Base-by-base conservation (phyloP, 2,888 invertebrate species). In the Drosophila mimica region DNA sequence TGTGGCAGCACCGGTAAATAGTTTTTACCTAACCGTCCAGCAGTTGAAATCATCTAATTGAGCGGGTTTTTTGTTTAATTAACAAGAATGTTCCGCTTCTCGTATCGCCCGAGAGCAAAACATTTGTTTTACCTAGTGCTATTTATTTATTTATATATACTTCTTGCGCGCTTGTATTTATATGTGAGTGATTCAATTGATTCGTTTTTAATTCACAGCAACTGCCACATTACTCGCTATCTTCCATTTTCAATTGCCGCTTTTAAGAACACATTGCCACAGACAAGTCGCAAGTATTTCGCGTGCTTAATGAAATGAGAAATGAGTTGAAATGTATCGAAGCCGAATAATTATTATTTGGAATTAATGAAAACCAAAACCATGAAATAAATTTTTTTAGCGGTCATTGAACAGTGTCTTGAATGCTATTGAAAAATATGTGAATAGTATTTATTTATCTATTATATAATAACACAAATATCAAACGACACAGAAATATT, bases 251-350 rank as follows among this genome's bases (percentile, higher is more conserved):
- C 3, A 15, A 30, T 40, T 7, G 5, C 15, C 30, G 17, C 8
- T 25, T 20, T 36, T 62, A 57, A 34, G 31, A 31, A 68, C 43
- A 49, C 25, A 49, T 70, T 70, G 61, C 60, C 70, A 67, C 30
- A 40, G 64, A 61, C 20, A 64, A 54, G 34, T 40, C 33, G 43
- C 67, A 48, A 54, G 66, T 67, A 63, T 57, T 63, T 57, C 30
- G 34, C 43, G 59, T 70, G 81, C 56, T 74, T 61, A 88, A 88
- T 88, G 74, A 65, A 73, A 79, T 82, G 78, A 76, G 70, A 85
- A 83, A 84, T 88, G 76, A 76, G 68, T 82, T 74, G 40, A 74
- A 79, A 74, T 68, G 56, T 66, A 53, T 49, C 71, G 53, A 62
- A 59, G 34, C 58, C 49, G 34, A 72, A 13, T 28, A 43, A 57